Conservation (phyloP, 2,797 vertebrate genomes). For the Mus minutoides region DNA sequence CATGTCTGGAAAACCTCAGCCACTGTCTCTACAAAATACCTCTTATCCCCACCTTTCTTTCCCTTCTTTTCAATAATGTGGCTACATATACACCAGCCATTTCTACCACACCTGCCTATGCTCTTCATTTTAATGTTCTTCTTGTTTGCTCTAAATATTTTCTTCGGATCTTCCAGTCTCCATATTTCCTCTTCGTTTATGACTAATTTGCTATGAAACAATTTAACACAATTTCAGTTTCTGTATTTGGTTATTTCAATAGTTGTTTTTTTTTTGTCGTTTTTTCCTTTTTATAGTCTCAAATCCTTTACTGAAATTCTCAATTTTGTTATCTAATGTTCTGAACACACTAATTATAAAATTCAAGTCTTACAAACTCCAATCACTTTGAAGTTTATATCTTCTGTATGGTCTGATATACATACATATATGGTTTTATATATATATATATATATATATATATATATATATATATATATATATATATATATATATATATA, state of each 20-base stretch:
- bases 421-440: background rate
- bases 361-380: background rate
- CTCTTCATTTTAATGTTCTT: background rate
- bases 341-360: background rate
- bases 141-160: background rate
- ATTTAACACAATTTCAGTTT: constrained; percentile 30
- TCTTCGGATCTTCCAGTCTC: background rate
- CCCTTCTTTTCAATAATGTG: background rate
- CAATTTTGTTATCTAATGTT: background rate
- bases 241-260: background rate
- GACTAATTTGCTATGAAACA: constrained; percentile 3
- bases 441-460: background rate
- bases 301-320: background rate
- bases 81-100: background rate
- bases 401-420: background rate
- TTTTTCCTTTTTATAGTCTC: background rate
- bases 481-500: background rate
- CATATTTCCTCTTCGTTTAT: background rate
- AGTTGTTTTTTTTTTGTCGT: background rate
- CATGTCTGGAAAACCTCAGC: constrained; percentile 17
- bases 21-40: background rate
- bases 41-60: background rate
- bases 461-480: background rate
- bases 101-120: background rate
- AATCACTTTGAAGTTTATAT: background rate